Evolutionary conservation across 2,888 invertebrate species (phyloP).

Genomic region (Erebia aethiops): DNA sequence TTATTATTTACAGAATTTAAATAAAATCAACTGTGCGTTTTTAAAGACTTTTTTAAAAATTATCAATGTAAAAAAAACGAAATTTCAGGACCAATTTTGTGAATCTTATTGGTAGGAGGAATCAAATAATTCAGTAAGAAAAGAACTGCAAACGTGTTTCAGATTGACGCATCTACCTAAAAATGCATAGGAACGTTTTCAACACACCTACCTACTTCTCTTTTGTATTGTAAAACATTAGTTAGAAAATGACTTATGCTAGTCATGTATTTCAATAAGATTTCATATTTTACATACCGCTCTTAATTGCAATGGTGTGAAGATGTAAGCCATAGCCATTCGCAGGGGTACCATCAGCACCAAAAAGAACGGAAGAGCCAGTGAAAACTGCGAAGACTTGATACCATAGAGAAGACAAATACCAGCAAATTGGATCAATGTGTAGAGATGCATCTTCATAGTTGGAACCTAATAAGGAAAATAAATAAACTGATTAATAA

Average conservation of each 20-base stretch:
- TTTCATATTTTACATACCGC: slow-evolving; percentile 84
- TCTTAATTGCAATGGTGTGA: slow-evolving; percentile 91
- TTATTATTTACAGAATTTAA: too few species aligned
- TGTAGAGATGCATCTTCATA: slow-evolving; percentile 95
- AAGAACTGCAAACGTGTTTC: too few species aligned
- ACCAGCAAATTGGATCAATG: slow-evolving; percentile 91
- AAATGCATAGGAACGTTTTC: too few species aligned
- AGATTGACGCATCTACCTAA: too few species aligned
- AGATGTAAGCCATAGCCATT: slow-evolving; percentile 87
- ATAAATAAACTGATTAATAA: slow-evolving; percentile 6
- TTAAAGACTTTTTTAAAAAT: too few species aligned
- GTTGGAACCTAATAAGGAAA: slow-evolving; percentile 88
- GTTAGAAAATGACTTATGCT: not conserved
- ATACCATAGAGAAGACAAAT: slow-evolving; percentile 92
- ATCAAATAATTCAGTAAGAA: too few species aligned
- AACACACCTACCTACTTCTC: too few species aligned
- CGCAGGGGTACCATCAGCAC: slow-evolving; percentile 95
- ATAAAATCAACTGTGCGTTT: too few species aligned
- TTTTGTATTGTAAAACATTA: too few species aligned
- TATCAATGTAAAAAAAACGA: too few species aligned
- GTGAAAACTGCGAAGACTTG: slow-evolving; percentile 93
- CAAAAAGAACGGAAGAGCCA: slow-evolving; percentile 97
- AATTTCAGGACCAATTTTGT: too few species aligned
- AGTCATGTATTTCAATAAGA: not conserved
- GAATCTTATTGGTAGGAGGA: too few species aligned